A percentile compares a stretch with the other conserved stretches of the same genome.
phyloP scores from a whole-genome alignment of 2,888 invertebrate genomes.

The Cheiracanthium punctorium region DNA sequence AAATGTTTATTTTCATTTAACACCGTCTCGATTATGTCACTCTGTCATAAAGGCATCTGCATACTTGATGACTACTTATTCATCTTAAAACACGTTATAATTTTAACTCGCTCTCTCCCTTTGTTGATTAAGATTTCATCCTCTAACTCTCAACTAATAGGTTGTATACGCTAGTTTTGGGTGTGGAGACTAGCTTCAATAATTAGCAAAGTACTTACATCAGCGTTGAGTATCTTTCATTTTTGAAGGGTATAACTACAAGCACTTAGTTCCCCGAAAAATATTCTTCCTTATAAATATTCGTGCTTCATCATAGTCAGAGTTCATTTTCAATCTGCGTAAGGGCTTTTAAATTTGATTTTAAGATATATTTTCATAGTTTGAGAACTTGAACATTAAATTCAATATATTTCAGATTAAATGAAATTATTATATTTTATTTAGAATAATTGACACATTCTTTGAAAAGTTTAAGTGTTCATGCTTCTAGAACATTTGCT shows the following conservation, averaged over 20 bases:
- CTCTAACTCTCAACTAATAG: background rate
- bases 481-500: no score
- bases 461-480: no score
- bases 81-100: background rate
- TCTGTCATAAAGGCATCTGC: background rate
- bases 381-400: no score
- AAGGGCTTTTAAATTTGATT: no score
- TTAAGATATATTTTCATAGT: no score
- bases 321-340: no score
- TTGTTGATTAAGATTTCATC: background rate
- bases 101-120: background rate
- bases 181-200: background rate
- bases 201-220: background rate
- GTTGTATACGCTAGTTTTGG: background rate
- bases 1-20: background rate
- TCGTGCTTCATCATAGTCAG: no score
- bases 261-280: no score
- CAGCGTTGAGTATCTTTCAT: background rate
- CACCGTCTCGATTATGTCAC: background rate
- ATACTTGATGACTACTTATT: background rate
- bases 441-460: no score
- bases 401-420: no score
- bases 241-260: background rate
- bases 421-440: no score
- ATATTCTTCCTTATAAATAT: no score